Evolutionary conservation across 2,797 vertebrate genomes (phyloP).

Genomic region (Mormyrus proboscirostris): DNA sequence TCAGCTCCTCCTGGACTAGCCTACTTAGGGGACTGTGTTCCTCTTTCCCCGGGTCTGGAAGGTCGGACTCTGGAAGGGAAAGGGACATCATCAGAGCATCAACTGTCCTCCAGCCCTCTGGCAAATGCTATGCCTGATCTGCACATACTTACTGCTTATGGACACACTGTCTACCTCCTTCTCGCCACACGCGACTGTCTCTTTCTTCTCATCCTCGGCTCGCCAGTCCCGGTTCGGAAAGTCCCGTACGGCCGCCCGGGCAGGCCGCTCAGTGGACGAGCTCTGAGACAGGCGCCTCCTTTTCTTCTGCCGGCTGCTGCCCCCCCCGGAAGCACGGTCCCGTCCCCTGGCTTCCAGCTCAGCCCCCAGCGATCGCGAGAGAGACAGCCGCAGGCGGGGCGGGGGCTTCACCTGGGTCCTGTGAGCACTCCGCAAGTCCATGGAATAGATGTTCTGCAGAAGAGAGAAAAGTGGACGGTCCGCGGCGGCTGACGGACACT

Average conservation of each 20-base stretch:
- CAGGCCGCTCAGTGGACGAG: conserved; percentile 32
- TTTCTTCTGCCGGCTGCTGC: conserved; percentile 28
- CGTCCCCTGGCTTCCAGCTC: conserved; percentile 38
- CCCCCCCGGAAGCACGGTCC: conserved; percentile 28
- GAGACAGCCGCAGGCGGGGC: conserved; percentile 76
- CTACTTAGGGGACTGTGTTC: conserved; percentile 26
- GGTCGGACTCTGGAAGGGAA: conserved; percentile 7
- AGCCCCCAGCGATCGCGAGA: conserved; percentile 63
- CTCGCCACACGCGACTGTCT: conserved; percentile 33
- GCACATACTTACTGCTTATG: conserved; percentile 47
- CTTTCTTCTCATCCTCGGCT: conserved; percentile 34
- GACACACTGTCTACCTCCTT: conserved; percentile 32
- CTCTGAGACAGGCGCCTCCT: conserved; percentile 33
- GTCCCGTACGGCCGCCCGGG: conserved; percentile 24
- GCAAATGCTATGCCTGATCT: neutral
- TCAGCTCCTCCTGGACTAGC: neutral
- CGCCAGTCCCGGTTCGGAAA: conserved; percentile 32
- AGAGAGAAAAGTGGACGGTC: neutral
- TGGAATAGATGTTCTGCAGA: conserved; percentile 78
- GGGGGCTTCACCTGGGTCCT: conserved; percentile 67
- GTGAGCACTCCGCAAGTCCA: conserved; percentile 93
- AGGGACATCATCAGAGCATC: neutral
- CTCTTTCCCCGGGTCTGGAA: conserved; percentile 37
- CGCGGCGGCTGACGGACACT: neutral
- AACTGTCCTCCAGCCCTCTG: neutral